Percentiles rank a stretch among this genome's conserved stretches.
Conservation (phyloP, 2,113 vertebrate genomes). For the Leuciscus idus region DNA sequence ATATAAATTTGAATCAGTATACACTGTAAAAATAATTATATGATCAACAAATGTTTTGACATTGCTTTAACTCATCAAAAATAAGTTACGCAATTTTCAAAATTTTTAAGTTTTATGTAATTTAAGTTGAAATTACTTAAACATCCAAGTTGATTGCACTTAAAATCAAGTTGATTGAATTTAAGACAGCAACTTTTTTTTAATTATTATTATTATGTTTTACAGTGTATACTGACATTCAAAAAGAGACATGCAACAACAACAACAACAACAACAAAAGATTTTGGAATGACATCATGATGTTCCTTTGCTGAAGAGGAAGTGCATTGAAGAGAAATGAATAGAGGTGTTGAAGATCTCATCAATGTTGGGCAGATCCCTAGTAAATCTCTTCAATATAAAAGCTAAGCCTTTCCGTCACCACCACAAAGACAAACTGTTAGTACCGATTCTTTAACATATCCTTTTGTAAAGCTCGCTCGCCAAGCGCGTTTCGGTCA, state of each 20-base stretch:
- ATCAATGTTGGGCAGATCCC: conserved; percentile 28
- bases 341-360: conserved; percentile 12
- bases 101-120: too few relatives aligned
- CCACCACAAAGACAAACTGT: neutral
- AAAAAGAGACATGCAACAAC: conserved; percentile 57
- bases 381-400: conserved; percentile 11
- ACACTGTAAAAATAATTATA: neutral
- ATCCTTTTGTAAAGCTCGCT: conserved; percentile 21
- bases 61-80: too few relatives aligned
- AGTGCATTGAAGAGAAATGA: conserved; percentile 54
- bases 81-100: too few relatives aligned
- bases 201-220: too few relatives aligned
- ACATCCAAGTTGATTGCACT: too few relatives aligned
- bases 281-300: neutral
- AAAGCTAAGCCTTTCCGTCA: conserved; percentile 2
- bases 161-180: too few relatives aligned
- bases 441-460: neutral
- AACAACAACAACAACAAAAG: neutral
- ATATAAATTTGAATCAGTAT: conserved; percentile 77
- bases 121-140: too few relatives aligned
- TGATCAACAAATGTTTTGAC: too few relatives aligned
- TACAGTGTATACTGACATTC: conserved; percentile 72
- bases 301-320: conserved; percentile 51
- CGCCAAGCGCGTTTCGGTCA: neutral
- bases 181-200: too few relatives aligned